These are phyloP conservation scores for Phanerotoma sp. DNA, from an alignment of 2,888 invertebrate species.

Conservation along the genomic window DNA sequence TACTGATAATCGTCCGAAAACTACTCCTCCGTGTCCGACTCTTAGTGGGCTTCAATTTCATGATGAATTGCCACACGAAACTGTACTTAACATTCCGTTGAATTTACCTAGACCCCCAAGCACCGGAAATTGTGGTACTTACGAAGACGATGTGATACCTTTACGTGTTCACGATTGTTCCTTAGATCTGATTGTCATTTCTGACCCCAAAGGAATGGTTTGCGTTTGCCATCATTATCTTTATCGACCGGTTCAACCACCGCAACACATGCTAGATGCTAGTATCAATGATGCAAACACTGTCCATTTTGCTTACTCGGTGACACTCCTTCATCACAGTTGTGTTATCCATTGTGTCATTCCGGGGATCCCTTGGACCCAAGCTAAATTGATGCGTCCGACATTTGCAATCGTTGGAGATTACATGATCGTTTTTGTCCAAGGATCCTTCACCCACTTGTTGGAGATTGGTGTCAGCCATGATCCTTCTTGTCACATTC, in stretches of 20 bases:
- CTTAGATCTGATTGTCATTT: slow-evolving; percentile 75
- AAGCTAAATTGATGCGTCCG: slow-evolving; percentile 74
- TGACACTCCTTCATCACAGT: slow-evolving; percentile 80
- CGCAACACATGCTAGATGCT: slow-evolving; percentile 53
- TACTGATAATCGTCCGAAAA: slow-evolving; percentile 60
- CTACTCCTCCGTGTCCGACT: slow-evolving; percentile 63
- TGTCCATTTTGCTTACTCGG: slow-evolving; percentile 83
- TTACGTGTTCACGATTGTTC: slow-evolving; percentile 80
- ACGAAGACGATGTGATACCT: slow-evolving; percentile 81
- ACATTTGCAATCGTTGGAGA: slow-evolving; percentile 76
- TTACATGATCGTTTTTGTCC: slow-evolving; percentile 79
- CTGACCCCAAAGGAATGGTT: slow-evolving; percentile 72
- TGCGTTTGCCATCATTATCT: slow-evolving; percentile 82
- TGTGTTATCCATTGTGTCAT: slow-evolving; percentile 81
- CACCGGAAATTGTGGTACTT: slow-evolving; percentile 66
- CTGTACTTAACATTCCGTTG: slow-evolving; percentile 82
- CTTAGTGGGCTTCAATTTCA: slow-evolving; percentile 85
- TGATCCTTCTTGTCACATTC: slow-evolving; percentile 80
- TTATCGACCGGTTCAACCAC: slow-evolving; percentile 68
- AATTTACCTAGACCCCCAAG: slow-evolving; percentile 73
- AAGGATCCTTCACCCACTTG: slow-evolving; percentile 81
- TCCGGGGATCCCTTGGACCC: slow-evolving; percentile 77
- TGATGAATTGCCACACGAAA: slow-evolving; percentile 82
- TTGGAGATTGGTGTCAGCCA: slow-evolving; percentile 82
- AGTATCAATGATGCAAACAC: slow-evolving; percentile 61